phyloP scores from a whole-genome alignment of 2,113 vertebrate species.

The Cyanocitta stelleri region DNA sequence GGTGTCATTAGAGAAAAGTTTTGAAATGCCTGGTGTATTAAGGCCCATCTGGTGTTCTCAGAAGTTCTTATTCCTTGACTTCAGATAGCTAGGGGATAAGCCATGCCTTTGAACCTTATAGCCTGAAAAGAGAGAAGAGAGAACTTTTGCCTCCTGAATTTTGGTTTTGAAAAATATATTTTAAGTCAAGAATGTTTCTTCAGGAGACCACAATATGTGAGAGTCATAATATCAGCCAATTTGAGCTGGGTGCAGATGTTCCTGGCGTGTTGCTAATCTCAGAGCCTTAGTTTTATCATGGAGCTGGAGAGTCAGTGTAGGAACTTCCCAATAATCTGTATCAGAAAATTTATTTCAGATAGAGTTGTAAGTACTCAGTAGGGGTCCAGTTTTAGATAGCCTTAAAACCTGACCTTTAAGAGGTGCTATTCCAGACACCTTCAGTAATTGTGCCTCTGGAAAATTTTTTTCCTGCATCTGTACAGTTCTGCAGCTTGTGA shows the following conservation, averaged over 20 bases:
- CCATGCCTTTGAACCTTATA: background rate
- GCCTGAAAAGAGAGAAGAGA: background rate
- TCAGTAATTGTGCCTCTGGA: background rate
- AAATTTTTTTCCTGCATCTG: background rate
- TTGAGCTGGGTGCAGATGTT: background rate
- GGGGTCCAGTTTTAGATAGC: background rate
- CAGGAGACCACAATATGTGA: background rate
- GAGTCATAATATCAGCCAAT: background rate
- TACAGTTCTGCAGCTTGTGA: background rate
- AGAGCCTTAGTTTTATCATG: background rate
- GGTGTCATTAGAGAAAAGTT: background rate
- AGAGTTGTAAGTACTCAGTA: background rate
- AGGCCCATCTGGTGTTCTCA: background rate
- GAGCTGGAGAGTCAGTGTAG: background rate
- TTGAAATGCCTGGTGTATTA: background rate
- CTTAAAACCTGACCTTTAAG: slow-evolving; percentile 28
- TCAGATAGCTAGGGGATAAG: background rate
- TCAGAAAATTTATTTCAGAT: background rate
- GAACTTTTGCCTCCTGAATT: background rate
- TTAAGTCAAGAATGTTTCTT: background rate
- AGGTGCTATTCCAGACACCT: background rate
- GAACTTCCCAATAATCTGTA: background rate
- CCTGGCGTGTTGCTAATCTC: background rate
- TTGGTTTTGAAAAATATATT: background rate
- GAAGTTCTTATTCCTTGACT: background rate